Percentiles rank a stretch among this genome's conserved stretches.
phyloP scores from a whole-genome alignment of 2,888 invertebrate genomes.

The Drosophila eohydei region DNA sequence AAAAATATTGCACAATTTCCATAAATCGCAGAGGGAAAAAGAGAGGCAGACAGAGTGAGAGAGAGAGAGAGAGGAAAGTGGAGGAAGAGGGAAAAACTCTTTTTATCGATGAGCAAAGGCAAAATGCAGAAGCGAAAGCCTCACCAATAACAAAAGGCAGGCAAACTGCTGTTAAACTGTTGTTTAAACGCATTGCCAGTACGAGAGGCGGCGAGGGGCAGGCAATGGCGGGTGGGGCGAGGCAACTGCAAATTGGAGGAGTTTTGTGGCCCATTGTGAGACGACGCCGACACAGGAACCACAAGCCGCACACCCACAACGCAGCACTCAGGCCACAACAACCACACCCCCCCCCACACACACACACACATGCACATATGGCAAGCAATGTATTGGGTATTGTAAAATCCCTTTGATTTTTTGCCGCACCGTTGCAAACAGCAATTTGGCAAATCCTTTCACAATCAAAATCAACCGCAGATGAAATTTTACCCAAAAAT shows the following conservation, averaged over 20 bases:
- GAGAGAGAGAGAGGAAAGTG: too few relatives aligned
- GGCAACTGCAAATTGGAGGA: constrained; percentile 45
- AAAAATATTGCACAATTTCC: constrained; percentile 77
- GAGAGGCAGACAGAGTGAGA: neutral
- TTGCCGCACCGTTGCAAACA: constrained; percentile 82
- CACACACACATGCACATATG: constrained; percentile 10
- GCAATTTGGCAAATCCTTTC: constrained; percentile 83
- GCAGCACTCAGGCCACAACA: constrained; percentile 50
- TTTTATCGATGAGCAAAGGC: constrained; percentile 61
- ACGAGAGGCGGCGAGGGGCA: neutral
- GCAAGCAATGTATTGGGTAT: constrained; percentile 71
- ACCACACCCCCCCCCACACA: constrained; percentile 16
- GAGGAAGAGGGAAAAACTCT: constrained; percentile 36
- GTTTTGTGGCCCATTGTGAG: constrained; percentile 68
- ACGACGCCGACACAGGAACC: constrained; percentile 53
- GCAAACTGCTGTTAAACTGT: constrained; percentile 79
- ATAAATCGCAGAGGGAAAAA: constrained; percentile 59
- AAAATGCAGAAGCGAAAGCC: constrained; percentile 69
- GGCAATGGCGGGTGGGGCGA: neutral
- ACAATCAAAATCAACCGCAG: constrained; percentile 84
- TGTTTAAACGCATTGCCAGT: constrained; percentile 75
- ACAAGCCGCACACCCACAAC: constrained; percentile 66
- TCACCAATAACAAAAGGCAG: constrained; percentile 78
- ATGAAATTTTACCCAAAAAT: constrained; percentile 78
- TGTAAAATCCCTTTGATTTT: constrained; percentile 79